Evolutionary conservation across 2,113 vertebrate genomes (phyloP), one percentile per base, ranked within the genome.

Genomic region (Chascanopsetta lugubris): DNA sequence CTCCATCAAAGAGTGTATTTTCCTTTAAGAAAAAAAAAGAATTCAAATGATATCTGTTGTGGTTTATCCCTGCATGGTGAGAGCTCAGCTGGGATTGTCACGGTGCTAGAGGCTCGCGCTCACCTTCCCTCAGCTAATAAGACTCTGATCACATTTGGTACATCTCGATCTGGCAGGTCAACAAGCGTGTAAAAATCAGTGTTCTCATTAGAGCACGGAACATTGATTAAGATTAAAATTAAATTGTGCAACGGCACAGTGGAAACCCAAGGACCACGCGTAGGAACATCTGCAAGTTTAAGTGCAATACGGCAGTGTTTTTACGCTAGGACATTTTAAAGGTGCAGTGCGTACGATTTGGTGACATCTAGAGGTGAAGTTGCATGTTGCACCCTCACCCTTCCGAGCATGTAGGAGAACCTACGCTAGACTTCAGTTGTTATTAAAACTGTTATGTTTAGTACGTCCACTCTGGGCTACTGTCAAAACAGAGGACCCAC

Each of bases 181-280:
- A 84, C 69, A 77, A 72, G 88, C 85, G 71, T 85, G 80, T 86
- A 87, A 83, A 84, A 84, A 85, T 66, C 74, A 74, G 79, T 82
- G 84, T 84, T 85, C 78, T 90, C 83, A 85, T 89, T 90, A 89
- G 72, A 60, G 77, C 72, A 79, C 12, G 68, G 75, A 89, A 88
- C 84, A 86, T 83, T 89, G 87, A 91, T 90, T 89, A 82, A 84
- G 84, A 86, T 87, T 84, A 85, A 86, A 85, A 73, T 84, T 80
- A 83, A 88, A 84, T 72, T 74, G 79, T 21, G 43, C 61, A 75
- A 63, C 48, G 40, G 63, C 67, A 64, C 48, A 73, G 70, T 61
- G 36, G n/a, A 78, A 71, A 60, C 69, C 69, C 46, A 43, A 77
- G 75, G 64, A 77, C 69, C 68, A 72, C 56, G 66, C 53, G 57